Evolutionary conservation across 2,113 vertebrate species (phyloP).

Genomic region (Ophiodon elongatus): DNA sequence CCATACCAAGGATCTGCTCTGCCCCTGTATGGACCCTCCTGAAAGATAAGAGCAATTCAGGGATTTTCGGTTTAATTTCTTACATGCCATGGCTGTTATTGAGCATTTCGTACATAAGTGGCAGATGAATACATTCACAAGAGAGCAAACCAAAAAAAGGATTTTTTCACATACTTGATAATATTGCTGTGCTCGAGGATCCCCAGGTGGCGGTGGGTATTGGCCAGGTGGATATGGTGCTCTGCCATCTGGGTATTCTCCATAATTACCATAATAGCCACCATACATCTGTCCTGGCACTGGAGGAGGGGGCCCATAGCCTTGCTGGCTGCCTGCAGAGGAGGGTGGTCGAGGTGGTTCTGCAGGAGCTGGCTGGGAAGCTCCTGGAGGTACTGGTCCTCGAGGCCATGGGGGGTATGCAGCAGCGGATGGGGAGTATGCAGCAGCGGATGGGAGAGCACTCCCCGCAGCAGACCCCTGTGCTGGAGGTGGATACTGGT

Average conservation of each 20-base stretch:
- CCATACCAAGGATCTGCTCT: constrained; percentile 87
- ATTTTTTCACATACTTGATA: constrained; percentile 86
- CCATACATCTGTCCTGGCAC: constrained; percentile 72
- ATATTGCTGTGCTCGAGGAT: constrained; percentile 89
- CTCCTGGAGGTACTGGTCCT: constrained; percentile 54
- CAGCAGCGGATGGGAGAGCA: constrained; percentile 1
- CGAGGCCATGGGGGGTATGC: constrained; percentile 66
- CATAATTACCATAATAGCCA: constrained; percentile 84
- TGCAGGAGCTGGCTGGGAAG: constrained; percentile 65
- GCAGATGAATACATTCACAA: background rate
- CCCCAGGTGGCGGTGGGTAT: constrained; percentile 81
- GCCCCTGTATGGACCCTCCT: constrained; percentile 86
- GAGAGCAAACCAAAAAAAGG: constrained; percentile 1
- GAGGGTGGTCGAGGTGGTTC: constrained; percentile 86
- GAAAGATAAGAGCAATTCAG: constrained; percentile 1
- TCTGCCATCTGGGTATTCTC: constrained; percentile 85
- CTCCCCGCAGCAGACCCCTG: constrained; percentile 55
- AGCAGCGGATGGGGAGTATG: constrained; percentile 51
- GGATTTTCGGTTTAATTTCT: background rate
- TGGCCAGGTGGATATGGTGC: constrained; percentile 80
- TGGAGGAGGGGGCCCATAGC: constrained; percentile 78
- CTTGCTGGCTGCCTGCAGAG: constrained; percentile 83
- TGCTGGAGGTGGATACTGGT: constrained; percentile 61
- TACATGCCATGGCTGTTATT: background rate
- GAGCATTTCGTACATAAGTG: background rate